phyloP scores from a whole-genome alignment of 2,797 vertebrate genomes.

The Perodicticus potto region DNA sequence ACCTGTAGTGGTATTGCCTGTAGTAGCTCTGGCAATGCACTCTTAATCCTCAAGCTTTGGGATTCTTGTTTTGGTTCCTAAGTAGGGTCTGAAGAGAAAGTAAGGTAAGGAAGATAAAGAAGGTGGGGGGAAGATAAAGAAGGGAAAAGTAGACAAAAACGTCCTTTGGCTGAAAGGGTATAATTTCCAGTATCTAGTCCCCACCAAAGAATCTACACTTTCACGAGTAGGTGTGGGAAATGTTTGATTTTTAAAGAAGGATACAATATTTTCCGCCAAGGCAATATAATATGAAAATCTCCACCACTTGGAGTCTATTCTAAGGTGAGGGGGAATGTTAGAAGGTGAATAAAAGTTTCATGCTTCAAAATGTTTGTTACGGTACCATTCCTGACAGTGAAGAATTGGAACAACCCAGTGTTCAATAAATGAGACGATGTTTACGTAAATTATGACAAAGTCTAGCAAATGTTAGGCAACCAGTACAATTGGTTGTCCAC shows the following conservation, averaged over 20 bases:
- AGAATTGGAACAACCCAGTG: neutral
- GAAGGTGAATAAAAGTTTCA: neutral
- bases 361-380: neutral
- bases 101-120: neutral
- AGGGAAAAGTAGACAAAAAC: neutral
- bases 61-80: neutral
- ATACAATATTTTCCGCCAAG: neutral
- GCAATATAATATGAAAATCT: neutral
- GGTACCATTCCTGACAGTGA: neutral
- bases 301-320: neutral
- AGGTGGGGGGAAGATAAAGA: neutral
- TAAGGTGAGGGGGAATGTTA: neutral
- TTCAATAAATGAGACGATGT: neutral
- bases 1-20: fast-evolving
- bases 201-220: neutral
- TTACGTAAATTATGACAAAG: neutral
- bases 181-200: neutral
- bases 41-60: neutral
- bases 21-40: too few relatives aligned
- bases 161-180: neutral
- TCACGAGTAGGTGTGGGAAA: neutral
- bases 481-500: neutral
- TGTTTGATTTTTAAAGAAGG: neutral
- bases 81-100: neutral
- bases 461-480: neutral